Conservation (phyloP, 2,888 invertebrate species). For the Callyntrura guangdongensis region DNA sequence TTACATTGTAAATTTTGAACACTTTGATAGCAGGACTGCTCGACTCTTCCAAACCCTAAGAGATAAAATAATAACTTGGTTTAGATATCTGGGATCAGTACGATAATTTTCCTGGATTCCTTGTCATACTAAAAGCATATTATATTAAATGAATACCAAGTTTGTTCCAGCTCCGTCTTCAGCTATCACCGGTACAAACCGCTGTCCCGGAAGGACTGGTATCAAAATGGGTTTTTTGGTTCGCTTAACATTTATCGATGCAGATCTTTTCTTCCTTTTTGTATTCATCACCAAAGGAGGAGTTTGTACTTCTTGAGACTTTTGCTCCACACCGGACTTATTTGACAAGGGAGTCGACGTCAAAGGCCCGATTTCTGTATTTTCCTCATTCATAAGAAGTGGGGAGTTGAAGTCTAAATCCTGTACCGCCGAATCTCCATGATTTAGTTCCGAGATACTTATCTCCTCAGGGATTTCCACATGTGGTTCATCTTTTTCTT, state of each 20-base stretch:
- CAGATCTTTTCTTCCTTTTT: slow-evolving; percentile 79
- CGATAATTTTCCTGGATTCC: slow-evolving; percentile 48
- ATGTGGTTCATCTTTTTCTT: slow-evolving; percentile 21
- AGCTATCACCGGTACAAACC: slow-evolving; percentile 69
- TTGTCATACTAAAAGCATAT: slow-evolving; percentile 49
- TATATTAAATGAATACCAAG: too few relatives aligned
- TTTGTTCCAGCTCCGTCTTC: slow-evolving; percentile 74
- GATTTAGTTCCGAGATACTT: background rate
- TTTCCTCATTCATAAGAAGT: slow-evolving; percentile 30
- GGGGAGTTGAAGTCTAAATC: slow-evolving; percentile 61
- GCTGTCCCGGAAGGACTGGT: slow-evolving; percentile 78
- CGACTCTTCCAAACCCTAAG: slow-evolving; percentile 39
- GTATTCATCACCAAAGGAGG: slow-evolving; percentile 57
- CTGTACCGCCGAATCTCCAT: background rate
- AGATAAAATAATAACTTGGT: background rate
- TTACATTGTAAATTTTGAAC: slow-evolving; percentile 80
- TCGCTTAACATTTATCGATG: slow-evolving; percentile 79
- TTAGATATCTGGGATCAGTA: too few relatives aligned
- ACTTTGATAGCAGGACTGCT: slow-evolving; percentile 78
- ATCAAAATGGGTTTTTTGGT: slow-evolving; percentile 79
- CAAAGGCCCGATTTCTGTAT: slow-evolving; percentile 45
- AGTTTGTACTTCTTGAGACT: slow-evolving; percentile 80
- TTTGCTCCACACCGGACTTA: slow-evolving; percentile 68
- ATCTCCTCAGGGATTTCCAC: background rate
- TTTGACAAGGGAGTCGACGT: slow-evolving; percentile 65